A percentile compares a stretch with the other conserved stretches of the same genome.
phyloP scores from a whole-genome alignment of 2,888 invertebrate genomes.

The Cheilosia urbana region DNA sequence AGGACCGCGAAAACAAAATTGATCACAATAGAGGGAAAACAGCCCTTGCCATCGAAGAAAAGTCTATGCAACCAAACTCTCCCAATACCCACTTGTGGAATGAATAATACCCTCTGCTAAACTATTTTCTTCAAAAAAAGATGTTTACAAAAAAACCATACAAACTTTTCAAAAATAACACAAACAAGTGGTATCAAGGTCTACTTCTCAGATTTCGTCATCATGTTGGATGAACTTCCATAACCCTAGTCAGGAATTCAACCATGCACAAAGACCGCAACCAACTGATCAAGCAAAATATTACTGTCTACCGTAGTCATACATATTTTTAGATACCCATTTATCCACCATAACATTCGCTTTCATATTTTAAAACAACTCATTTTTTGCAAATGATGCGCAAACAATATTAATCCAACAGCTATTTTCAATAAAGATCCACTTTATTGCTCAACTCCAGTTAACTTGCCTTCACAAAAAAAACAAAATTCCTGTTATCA shows the following conservation, averaged over 20 bases:
- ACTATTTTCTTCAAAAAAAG: not conserved
- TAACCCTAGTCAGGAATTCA: constrained; percentile 5
- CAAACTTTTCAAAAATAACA: not conserved
- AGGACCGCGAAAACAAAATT: too few relatives aligned
- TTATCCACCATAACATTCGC: not conserved
- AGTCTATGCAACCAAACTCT: too few relatives aligned
- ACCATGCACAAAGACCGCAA: not conserved
- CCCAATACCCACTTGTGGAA: too few relatives aligned
- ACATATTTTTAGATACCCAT: constrained; percentile 32
- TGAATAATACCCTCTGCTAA: too few relatives aligned
- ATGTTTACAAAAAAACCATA: not conserved
- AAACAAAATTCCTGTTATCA: not conserved
- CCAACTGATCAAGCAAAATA: not conserved
- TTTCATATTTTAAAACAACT: not conserved
- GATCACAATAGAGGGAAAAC: too few relatives aligned
- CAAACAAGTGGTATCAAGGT: constrained; percentile 1
- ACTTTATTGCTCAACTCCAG: constrained; percentile 19
- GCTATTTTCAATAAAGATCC: not conserved
- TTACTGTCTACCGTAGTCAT: constrained; percentile 3
- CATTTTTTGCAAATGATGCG: not conserved
- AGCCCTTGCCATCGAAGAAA: too few relatives aligned
- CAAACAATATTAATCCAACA: not conserved
- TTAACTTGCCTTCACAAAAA: not conserved
- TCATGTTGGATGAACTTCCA: constrained; percentile 19
- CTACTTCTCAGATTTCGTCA: not conserved